Conservation (phyloP, 2,888 invertebrate genomes). For the Cinara cedri region DNA sequence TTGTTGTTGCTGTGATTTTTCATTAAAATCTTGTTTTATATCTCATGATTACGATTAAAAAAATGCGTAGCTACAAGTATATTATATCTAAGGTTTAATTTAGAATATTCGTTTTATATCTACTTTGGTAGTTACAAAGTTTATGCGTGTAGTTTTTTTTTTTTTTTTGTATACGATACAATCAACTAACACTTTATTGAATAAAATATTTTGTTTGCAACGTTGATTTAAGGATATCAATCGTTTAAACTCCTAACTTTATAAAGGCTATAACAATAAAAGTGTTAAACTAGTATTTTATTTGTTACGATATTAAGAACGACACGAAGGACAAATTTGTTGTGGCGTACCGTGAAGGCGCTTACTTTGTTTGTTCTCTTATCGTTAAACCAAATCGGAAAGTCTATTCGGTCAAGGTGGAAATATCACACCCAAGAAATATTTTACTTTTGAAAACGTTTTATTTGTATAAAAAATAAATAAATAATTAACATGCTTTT, state of each 20-base stretch:
- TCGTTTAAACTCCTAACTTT: background rate
- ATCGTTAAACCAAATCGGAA: slow-evolving; percentile 44
- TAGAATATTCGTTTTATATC: no score
- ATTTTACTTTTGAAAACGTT: slow-evolving; percentile 2
- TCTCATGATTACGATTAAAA: no score
- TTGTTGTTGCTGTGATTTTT: no score
- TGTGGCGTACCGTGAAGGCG: slow-evolving; percentile 38
- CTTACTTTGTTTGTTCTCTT: slow-evolving; percentile 29
- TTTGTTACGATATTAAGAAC: background rate
- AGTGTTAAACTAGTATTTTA: no score
- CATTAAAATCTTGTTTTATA: no score
- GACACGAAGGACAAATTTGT: slow-evolving; percentile 30
- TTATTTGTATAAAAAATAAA: no score
- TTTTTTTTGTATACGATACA: background rate
- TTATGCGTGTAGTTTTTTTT: background rate
- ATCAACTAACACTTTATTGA: background rate
- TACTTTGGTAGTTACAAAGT: no score
- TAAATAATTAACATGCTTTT: no score
- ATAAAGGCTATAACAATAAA: background rate
- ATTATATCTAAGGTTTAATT: no score
- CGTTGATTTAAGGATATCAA: background rate
- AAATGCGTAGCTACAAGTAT: background rate
- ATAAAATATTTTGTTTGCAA: background rate
- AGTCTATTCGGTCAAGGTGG: slow-evolving; percentile 45
- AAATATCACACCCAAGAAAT: background rate